A percentile compares a stretch with the other conserved stretches of the same genome.
Evolutionary conservation across 2,797 vertebrate species (phyloP).

Genomic region (Ambastaia sidthimunki): DNA sequence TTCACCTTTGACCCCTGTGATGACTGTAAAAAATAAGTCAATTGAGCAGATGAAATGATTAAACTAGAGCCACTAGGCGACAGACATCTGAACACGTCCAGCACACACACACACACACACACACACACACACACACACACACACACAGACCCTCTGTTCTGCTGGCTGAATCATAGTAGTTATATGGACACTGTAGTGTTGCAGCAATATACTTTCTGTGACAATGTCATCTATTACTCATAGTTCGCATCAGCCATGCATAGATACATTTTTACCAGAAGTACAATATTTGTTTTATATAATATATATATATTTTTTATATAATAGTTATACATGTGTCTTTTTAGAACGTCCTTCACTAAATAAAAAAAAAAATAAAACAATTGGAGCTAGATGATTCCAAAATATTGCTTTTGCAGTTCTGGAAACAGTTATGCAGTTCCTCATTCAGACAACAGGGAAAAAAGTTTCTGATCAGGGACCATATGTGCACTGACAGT

Average conservation of each 20-base stretch:
- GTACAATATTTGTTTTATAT: too few relatives aligned
- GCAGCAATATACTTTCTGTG: conserved; percentile 12
- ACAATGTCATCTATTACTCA: conserved; percentile 29
- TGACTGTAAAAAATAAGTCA: conserved; percentile 38
- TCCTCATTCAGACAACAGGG: neutral
- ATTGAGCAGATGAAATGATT: conserved; percentile 48
- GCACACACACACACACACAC: neutral
- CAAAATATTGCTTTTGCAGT: conserved; percentile 1
- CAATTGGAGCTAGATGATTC: neutral
- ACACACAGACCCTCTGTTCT: neutral
- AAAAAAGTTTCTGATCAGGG: conserved; percentile 38
- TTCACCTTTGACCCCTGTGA: conserved; percentile 32
- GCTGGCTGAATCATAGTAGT: neutral
- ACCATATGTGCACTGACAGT: conserved; percentile 69
- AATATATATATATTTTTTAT: too few relatives aligned
- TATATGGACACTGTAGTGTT: neutral
- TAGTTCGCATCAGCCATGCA: too few relatives aligned
- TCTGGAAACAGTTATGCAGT: neutral
- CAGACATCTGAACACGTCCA: conserved; percentile 27
- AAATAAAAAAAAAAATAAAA: neutral
- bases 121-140: neutral
- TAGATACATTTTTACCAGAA: too few relatives aligned
- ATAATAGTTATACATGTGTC: too few relatives aligned
- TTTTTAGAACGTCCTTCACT: neutral
- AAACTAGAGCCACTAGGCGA: conserved; percentile 36